These are phyloP conservation scores for Gallinago solitaria DNA, from an alignment of 2,797 vertebrate species.

Conservation along the genomic window DNA sequence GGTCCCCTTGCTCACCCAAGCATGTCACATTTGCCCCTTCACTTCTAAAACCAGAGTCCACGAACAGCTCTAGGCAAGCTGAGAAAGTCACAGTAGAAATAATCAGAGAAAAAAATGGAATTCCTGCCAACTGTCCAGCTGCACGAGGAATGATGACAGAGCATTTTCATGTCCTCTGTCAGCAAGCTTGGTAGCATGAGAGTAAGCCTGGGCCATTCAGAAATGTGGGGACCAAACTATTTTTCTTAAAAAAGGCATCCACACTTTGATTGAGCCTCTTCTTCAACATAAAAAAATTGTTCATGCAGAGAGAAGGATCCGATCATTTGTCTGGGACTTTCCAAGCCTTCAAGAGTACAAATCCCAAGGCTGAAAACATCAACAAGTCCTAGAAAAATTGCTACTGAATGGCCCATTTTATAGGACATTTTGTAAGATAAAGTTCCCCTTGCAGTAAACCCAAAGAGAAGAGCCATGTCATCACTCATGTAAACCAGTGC, in stretches of 20 bases:
- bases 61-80: neutral
- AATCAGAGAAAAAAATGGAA: neutral
- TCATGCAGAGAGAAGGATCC: neutral
- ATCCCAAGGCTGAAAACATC: neutral
- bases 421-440: neutral
- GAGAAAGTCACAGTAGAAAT: neutral
- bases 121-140: neutral
- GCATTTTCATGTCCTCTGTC: neutral
- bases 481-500: accelerated
- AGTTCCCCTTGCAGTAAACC: neutral
- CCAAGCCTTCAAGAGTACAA: neutral
- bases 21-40: neutral
- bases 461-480: neutral
- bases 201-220: neutral
- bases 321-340: neutral
- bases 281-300: neutral
- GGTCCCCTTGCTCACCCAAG: neutral
- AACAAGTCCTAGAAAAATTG: neutral
- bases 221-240: accelerated
- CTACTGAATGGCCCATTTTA: accelerated
- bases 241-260: neutral
- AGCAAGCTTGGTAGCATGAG: neutral
- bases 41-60: neutral
- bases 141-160: neutral
- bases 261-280: neutral